phyloP scores from a whole-genome alignment of 2,888 invertebrate genomes.

The Pogonocherus hispidulus region DNA sequence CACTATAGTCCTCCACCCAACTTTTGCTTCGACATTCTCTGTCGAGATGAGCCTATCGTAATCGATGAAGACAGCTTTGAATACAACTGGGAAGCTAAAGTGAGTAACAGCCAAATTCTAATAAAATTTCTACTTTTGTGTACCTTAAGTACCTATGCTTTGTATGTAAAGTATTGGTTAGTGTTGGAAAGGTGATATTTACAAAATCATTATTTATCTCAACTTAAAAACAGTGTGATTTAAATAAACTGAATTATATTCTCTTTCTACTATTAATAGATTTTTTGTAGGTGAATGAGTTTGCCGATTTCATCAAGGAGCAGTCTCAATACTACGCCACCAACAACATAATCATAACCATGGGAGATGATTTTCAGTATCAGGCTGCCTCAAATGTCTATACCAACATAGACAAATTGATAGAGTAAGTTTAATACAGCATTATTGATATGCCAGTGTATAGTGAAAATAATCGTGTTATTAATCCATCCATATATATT shows the following conservation, averaged over 20 bases:
- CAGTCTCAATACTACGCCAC: not conserved
- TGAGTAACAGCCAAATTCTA: constrained; percentile 17
- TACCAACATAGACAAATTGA: constrained; percentile 8
- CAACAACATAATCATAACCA: constrained; percentile 11
- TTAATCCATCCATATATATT: too few species aligned
- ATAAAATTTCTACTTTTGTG: too few species aligned
- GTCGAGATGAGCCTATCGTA: constrained; percentile 70
- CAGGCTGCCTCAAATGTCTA: not conserved
- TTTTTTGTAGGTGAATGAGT: constrained; percentile 10
- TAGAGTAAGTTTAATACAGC: constrained; percentile 9
- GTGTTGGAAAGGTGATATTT: too few species aligned
- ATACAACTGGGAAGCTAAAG: constrained; percentile 69
- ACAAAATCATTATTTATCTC: too few species aligned
- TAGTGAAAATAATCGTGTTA: not conserved
- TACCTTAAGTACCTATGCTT: too few species aligned
- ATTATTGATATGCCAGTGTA: too few species aligned
- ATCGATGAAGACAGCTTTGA: constrained; percentile 71
- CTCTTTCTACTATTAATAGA: not conserved
- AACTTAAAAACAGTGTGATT: too few species aligned
- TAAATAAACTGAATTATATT: constrained; percentile 73
- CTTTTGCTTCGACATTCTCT: constrained; percentile 73
- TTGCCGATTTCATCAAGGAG: not conserved
- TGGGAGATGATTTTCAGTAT: constrained; percentile 17
- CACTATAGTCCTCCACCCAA: constrained; percentile 72
- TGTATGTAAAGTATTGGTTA: too few species aligned